Evolutionary conservation across 2,113 vertebrate species (phyloP).

Genomic region (Hylia prasina): DNA sequence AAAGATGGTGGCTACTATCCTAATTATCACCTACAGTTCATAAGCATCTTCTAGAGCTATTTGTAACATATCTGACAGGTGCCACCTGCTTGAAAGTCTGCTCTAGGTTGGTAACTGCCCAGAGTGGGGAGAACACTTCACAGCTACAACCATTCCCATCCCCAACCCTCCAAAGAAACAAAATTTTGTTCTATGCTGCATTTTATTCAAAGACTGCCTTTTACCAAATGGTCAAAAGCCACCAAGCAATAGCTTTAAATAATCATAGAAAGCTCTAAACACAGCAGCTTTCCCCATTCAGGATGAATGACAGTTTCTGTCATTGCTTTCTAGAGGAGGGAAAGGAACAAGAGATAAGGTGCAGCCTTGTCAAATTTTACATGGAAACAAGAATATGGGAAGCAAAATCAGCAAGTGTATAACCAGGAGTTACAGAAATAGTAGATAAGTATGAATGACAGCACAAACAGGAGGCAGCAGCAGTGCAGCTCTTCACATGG

Average conservation of each 20-base stretch:
- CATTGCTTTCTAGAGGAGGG: not conserved
- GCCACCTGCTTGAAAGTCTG: not conserved
- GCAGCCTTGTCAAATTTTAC: slow-evolving; percentile 5
- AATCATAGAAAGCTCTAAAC: not conserved
- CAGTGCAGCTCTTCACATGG: not conserved
- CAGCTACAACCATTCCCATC: not conserved
- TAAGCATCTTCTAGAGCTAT: not conserved
- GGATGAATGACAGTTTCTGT: slow-evolving; percentile 13
- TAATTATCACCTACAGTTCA: not conserved
- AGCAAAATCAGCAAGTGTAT: not conserved
- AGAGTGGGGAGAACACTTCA: not conserved
- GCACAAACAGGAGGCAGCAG: not conserved
- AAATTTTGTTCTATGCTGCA: not conserved
- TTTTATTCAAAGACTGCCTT: not conserved
- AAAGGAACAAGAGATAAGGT: not conserved
- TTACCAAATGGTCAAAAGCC: not conserved
- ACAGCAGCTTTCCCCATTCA: not conserved
- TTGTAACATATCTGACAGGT: not conserved
- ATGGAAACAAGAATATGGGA: not conserved
- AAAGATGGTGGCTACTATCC: not conserved
- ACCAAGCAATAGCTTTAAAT: not conserved
- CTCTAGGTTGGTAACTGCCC: not conserved
- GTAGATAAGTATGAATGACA: not conserved
- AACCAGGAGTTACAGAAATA: not conserved
- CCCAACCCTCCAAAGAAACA: not conserved